A percentile compares a stretch with the other conserved stretches of the same genome.
Conservation (phyloP, 1,140 invertebrate genomes). For the Spodoptera frugiperda region DNA sequence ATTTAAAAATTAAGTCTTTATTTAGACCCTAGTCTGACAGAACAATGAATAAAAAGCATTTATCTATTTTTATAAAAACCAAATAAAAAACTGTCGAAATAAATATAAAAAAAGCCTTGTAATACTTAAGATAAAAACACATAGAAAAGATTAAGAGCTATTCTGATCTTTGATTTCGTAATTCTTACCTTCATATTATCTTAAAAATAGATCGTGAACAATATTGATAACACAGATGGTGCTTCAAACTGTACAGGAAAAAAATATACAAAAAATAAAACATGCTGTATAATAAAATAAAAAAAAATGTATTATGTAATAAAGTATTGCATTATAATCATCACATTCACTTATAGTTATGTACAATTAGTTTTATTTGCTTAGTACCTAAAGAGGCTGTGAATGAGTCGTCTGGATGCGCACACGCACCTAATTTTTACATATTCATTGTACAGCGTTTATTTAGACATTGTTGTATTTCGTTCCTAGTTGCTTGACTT, state of each 20-base stretch:
- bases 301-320: constrained; percentile 3
- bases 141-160: too few relatives aligned
- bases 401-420: constrained; percentile 19
- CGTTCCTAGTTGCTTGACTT: too few relatives aligned
- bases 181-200: not conserved
- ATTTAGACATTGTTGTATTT: too few relatives aligned
- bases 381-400: constrained; percentile 30
- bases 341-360: constrained; percentile 32
- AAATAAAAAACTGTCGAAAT: too few relatives aligned
- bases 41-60: not conserved
- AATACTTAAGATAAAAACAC: too few relatives aligned
- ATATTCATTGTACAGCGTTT: not conserved
- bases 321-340: constrained; percentile 14
- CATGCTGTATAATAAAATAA: constrained; percentile 23
- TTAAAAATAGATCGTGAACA: not conserved
- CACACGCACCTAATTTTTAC: constrained; percentile 19
- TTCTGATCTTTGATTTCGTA: not conserved
- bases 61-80: not conserved
- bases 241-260: constrained; percentile 24
- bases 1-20: not conserved
- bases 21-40: not conserved
- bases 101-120: too few relatives aligned
- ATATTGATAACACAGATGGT: constrained; percentile 5
- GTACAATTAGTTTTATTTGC: constrained; percentile 36
- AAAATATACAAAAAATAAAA: constrained; percentile 19